Evolutionary conservation across 2,113 vertebrate genomes (phyloP).

Genomic region (Xiphophorus maculatus): DNA sequence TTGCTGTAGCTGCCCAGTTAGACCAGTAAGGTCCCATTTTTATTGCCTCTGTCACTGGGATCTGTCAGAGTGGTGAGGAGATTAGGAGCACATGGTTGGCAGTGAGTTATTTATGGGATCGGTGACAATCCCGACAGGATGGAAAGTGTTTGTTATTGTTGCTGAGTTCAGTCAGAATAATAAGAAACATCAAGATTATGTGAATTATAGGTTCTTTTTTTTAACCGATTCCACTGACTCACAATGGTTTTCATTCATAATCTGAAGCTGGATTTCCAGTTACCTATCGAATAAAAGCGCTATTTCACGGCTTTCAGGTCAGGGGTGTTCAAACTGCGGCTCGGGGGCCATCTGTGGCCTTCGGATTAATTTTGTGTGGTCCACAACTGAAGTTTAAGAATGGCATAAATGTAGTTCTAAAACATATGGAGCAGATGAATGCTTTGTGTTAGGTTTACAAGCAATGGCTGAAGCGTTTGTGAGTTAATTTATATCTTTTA

Average conservation of each 20-base stretch:
- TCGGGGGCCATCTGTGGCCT: not conserved
- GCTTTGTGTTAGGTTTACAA: not conserved
- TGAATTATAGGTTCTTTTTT: too few species aligned
- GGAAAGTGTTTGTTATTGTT: not conserved
- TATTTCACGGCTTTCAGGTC: not conserved
- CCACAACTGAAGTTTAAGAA: too few species aligned
- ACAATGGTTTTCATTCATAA: too few species aligned
- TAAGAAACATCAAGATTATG: too few species aligned
- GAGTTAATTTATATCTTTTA: not conserved
- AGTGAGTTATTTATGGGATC: slow-evolving; percentile 78
- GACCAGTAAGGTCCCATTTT: slow-evolving; percentile 18
- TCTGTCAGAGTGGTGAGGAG: slow-evolving; percentile 46
- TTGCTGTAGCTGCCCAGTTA: slow-evolving; percentile 11
- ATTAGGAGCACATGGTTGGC: slow-evolving; percentile 46
- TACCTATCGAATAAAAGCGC: not conserved
- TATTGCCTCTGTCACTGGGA: slow-evolving; percentile 48
- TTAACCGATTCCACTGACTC: too few species aligned
- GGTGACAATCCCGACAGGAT: slow-evolving; percentile 26
- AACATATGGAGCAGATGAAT: not conserved
- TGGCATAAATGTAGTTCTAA: too few species aligned
- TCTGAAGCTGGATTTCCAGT: not conserved
- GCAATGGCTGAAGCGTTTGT: not conserved
- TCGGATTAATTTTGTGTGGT: not conserved
- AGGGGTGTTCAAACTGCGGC: not conserved
- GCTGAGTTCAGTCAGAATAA: too few species aligned